Evolutionary conservation across 35 echinoderm and acorn worm genomes (phyloP), one percentile per base, ranked within the genome.

Genomic region (Eucidaris tribuloides): DNA sequence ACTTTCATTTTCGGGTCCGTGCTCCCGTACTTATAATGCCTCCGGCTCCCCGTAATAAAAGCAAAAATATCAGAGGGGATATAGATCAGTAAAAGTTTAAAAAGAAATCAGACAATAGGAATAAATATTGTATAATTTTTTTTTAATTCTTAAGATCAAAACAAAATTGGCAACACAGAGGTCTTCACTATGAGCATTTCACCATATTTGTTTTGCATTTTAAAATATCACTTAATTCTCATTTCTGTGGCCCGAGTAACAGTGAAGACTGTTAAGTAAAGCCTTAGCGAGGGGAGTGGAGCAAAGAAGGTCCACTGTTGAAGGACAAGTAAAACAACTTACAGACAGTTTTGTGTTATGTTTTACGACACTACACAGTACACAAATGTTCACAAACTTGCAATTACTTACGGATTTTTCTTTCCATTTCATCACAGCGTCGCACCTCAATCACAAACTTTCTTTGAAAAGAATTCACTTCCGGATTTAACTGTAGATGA

Each of bases 371-470:
- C n/a, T n/a, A n/a, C n/a, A n/a, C n/a, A n/a, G n/a, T n/a, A n/a
- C n/a, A n/a, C n/a, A 52, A 52, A 52, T 52, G n/a, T 52, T 9
- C 48, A 11, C 9, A 52, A 52, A n/a, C 48, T 52, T 52, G 48
- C 48, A 52, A 52, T 52, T 11, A 52, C 93, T 96, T 82, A 96
- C 93, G 85, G 27, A 96, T 58, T 88, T 96, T 96, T 46, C 93
- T 87, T 80, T 96, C 93, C 93, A 96, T 96, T 83, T 96, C 93
- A 85, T 96, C 93, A 85, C 93, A 96, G 58, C 89, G 84, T 22
- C 93, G 64, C 39, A 96, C 93, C 79, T 96, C 93, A 77, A 87
- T 96, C 4, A 96, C 93, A 84, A 86, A 96, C 45, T 96, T 96
- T 28, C 93, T 65, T 40, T 96, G 93, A 34, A 96, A 96, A 58